phyloP scores from a whole-genome alignment of 2,113 vertebrate genomes.

The Macrotus californicus region DNA sequence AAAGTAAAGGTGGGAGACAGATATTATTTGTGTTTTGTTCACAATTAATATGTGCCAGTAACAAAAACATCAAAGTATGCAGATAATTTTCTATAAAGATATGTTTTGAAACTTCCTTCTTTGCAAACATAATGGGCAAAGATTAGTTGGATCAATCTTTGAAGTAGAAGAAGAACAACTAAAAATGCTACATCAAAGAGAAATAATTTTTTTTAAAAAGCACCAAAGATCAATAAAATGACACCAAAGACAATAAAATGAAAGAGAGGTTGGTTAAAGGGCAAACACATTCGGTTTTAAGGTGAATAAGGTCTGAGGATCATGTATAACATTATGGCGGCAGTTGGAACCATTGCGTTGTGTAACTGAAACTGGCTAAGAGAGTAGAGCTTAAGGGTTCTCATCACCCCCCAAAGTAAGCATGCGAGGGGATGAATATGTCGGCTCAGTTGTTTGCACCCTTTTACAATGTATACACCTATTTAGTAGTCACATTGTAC shows the following conservation, averaged over 20 bases:
- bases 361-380: background rate
- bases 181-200: background rate
- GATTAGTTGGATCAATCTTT: background rate
- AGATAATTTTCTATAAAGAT: background rate
- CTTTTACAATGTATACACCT: background rate
- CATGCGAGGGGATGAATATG: background rate
- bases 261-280: background rate
- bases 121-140: background rate
- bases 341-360: background rate
- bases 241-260: background rate
- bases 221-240: background rate
- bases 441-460: background rate
- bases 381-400: background rate
- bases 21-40: background rate
- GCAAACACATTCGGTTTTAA: background rate
- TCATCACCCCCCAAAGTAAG: background rate
- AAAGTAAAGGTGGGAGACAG: background rate
- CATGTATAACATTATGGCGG: background rate
- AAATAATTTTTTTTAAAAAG: background rate
- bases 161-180: background rate
- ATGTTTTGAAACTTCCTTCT: background rate
- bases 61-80: background rate
- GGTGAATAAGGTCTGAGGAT: background rate
- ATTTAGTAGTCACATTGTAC: background rate
- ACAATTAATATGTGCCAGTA: background rate